Base-by-base conservation (phyloP, 2,888 invertebrate genomes). In the Caenorhabditis sp. region DNA sequence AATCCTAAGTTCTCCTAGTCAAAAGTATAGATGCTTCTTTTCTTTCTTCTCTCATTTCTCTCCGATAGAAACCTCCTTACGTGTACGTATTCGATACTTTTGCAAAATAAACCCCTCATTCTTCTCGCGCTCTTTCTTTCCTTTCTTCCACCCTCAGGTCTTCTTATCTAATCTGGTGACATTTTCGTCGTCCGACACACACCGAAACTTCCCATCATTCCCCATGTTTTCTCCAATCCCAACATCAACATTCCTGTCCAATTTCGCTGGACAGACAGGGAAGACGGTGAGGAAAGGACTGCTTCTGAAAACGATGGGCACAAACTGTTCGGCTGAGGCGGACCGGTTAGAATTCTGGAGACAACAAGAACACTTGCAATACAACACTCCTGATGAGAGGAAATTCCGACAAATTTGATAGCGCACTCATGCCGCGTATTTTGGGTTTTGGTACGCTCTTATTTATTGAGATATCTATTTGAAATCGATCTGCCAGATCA, bases 121-220 rank as follows among this genome's bases (percentile, higher is more conserved):
- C 20, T 50, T 8, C 45, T 32, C 35, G 13, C 30, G 20, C 48
- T 52, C 37, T 35, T 48, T 58, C 48, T 9, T 17, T 50, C 27
- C 35, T 37, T 20, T 32, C 50, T 50, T 41, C 32, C 20, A 30
- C 59, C 46, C 45, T 59, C 46, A 30, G 35, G 45, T 35, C 46
- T 15, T 17, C 39, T 62, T 68, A 68, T 68, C 66, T 68, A 68
- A 68, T 68, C 66, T 68, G 46, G 35, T 35, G 59, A 59, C 59
- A 58, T 58, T 59, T 43, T 43, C 43, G 43, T 27, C 46, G 46
- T 50, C 41, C 50, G 39, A 62, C 50, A 62, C 32, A 46, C 52
- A 30, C 32, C 52, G 20, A 46, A 45, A 46, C 59, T 59, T 45
- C 45, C 26, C 30, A 45, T 46, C 35, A 35, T 24, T n/a, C 32